Base-by-base conservation (phyloP, 2,888 invertebrate genomes). In the Melangyna quadrimaculata region DNA sequence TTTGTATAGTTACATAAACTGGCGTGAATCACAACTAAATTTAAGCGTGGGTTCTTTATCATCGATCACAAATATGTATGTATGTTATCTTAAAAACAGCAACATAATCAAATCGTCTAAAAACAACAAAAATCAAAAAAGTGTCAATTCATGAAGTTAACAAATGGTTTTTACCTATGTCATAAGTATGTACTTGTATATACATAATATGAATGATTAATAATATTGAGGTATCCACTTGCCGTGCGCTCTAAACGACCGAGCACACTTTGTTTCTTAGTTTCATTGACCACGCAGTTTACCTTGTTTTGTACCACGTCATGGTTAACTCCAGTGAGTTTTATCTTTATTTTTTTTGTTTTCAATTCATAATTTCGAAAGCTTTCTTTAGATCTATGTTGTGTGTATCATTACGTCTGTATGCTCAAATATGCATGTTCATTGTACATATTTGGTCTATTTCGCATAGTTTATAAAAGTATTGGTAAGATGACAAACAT, bases 221-320 rank as follows among this genome's bases (percentile, higher is more conserved):
- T 22, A 40, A 10, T n/a, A n/a, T 6, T 1, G 12, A 12, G 5
- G 12, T 40, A n/a, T 24, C 14, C 5, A 17, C 40, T 10, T 40
- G 48, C 29, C 53, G 48, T 69, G 17, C 12, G 57, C 19, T 45
- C 35, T 22, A 1, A 12, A 70, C 32, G 7, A 57, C 3, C 51
- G 32, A 32, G 8, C 59, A 14, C 43, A 12, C 4, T 57, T 48
- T 5, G 24, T 9, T 10, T 17, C 3, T 19, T 19, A 14, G 24
- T 51, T 45, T 29, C 14, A 67, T 32, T 65, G 48, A 67, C 37
- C 48, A 73, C 29, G 53, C 67, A 69, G 69, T 80, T 80, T 22
- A 80, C 53, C 70, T 74, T 75, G 61, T 17, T 69, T 63, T 73
- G 0, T 14, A 59, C 51, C 32, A 51, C 67, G n/a, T 73, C 51